Evolutionary conservation across 2,888 invertebrate species (phyloP).

Genomic region (Campoplex nolae): DNA sequence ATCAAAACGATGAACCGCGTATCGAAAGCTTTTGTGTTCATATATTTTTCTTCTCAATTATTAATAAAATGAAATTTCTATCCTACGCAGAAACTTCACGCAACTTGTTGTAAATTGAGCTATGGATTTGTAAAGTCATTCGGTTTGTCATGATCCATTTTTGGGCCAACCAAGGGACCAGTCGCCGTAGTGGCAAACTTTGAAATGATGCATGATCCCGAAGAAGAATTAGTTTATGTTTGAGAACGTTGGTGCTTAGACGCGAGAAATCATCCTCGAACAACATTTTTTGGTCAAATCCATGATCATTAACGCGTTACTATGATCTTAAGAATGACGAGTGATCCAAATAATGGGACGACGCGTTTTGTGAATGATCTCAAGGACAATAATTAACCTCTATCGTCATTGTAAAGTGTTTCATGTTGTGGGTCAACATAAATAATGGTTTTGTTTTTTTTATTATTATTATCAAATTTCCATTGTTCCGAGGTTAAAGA

Average conservation of each 20-base stretch:
- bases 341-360: not conserved
- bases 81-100: not conserved
- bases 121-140: not conserved
- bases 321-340: not conserved
- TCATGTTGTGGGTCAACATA: not conserved
- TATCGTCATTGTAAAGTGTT: not conserved
- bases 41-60: not conserved
- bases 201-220: not conserved
- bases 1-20: slow-evolving; percentile 36
- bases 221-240: not conserved
- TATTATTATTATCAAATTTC: not conserved
- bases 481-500: not conserved
- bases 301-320: too few species aligned
- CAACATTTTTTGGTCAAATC: not conserved
- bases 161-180: not conserved
- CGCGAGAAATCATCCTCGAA: not conserved
- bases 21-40: slow-evolving; percentile 30
- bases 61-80: not conserved
- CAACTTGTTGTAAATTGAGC: not conserved
- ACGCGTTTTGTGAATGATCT: too few species aligned
- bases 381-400: too few species aligned
- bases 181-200: not conserved
- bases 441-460: not conserved
- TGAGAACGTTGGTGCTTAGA: too few species aligned
- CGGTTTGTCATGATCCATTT: not conserved